Evolutionary conservation across 2,113 vertebrate genomes (phyloP), one percentile per base, ranked within the genome.

Genomic region (Mesoclemmys tuberculata): DNA sequence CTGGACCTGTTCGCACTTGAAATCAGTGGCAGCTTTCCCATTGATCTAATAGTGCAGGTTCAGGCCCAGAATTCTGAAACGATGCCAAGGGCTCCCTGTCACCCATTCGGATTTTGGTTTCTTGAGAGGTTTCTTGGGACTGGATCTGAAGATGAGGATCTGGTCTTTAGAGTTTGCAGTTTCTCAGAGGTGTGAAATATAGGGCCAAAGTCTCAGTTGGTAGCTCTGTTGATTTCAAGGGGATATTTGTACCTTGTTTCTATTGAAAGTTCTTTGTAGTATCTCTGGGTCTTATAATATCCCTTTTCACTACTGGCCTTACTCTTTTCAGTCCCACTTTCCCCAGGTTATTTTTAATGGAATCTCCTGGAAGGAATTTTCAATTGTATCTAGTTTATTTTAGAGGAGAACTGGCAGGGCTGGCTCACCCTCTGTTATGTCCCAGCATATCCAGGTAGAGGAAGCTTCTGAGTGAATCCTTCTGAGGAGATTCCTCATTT

Each of bases 211-310:
- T 27, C 56, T 58, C 56, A 29, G 56, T 29, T 29, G 5, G 29
- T 48, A 41, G 38, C 75, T 21, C n/a, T 1, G 29, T 18, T 82
- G 26, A 58, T 58, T 9, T 1, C 2, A 1, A 46, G 5, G 74
- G 9, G 2, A 0, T 22, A 75, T 49, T 74, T 61, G 68, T 48
- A 5, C 48, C 38, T 46, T 0, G 4, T 0, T 2, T 91, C 85
- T 74, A 56, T 35, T 58, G 55, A 10, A 44, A 38, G 13, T 49
- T 44, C 3, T 51, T 90, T 82, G 21, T 82, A 71, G 22, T 38
- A 21, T 21, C 35, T 87, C 82, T 9, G 31, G 49, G 9, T 24
- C 64, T 87, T 26, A 9, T 27, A 6, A 82, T n/a, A 52, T 41
- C 48, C n/a, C 41, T 27, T 77, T 61, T 87, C n/a, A 8, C 18